Conservation (phyloP, 2,888 invertebrate species). For the Leptinotarsa rubiginosa region DNA sequence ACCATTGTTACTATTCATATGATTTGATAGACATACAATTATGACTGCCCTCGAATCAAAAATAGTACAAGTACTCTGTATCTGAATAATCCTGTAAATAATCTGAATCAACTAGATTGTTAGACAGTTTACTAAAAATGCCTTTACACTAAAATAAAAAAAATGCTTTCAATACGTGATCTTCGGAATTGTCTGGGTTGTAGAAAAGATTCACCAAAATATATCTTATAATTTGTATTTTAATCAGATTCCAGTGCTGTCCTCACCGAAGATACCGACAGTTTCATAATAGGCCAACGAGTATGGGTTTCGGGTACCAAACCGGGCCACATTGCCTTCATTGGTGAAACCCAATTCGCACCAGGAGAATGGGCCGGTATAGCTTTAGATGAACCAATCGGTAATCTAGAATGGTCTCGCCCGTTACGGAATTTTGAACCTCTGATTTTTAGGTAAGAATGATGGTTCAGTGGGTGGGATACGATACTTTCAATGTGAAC, state of each 20-base stretch:
- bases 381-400: conserved; percentile 93
- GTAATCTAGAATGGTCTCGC: conserved; percentile 67
- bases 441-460: conserved; percentile 82
- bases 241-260: conserved; percentile 83
- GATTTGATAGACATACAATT: too few relatives aligned
- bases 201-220: not conserved
- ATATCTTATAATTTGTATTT: not conserved
- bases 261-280: conserved; percentile 90
- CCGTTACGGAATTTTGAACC: not conserved
- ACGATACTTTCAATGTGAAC: conserved; percentile 93
- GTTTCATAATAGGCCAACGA: conserved; percentile 94
- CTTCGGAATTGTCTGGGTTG: too few relatives aligned
- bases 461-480: conserved; percentile 94
- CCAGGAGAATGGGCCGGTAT: conserved; percentile 99
- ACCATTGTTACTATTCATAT: too few relatives aligned
- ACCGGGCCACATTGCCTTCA: conserved; percentile 91
- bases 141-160: too few relatives aligned
- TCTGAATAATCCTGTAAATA: too few relatives aligned
- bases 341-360: conserved; percentile 96
- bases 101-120: too few relatives aligned
- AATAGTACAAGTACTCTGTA: too few relatives aligned
- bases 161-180: too few relatives aligned
- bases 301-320: conserved; percentile 95
- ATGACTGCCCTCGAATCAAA: too few relatives aligned
- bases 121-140: too few relatives aligned